Conservation (phyloP, 2,888 invertebrate species). For the Leptinotarsa rubiginosa region DNA sequence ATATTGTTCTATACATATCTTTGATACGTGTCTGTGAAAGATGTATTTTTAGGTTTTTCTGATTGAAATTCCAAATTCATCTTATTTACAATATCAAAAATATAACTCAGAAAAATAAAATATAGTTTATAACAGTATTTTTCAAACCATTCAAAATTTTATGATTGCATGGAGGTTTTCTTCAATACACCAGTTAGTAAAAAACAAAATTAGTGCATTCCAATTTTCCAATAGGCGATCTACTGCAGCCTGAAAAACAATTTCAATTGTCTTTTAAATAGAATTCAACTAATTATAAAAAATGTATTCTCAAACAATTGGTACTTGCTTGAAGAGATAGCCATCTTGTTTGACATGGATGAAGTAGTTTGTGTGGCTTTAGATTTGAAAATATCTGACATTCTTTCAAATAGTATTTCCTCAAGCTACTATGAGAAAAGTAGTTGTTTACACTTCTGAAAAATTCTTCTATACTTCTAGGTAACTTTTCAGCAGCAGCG, state of each 20-base stretch:
- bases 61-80: conserved; percentile 12
- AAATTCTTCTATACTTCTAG: conserved; percentile 31
- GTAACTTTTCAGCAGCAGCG: conserved; percentile 25
- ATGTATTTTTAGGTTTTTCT: conserved; percentile 25
- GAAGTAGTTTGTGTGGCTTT: conserved; percentile 32
- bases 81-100: conserved; percentile 19
- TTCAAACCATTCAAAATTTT: conserved; percentile 15
- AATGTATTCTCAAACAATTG: not conserved
- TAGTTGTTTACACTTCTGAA: conserved; percentile 30
- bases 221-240: conserved; percentile 24
- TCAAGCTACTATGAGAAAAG: conserved; percentile 31
- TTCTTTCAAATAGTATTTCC: conserved; percentile 23
- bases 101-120: conserved; percentile 23
- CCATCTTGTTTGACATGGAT: conserved; percentile 31
- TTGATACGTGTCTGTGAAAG: not conserved
- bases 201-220: conserved; percentile 24
- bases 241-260: conserved; percentile 26
- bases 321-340: conserved; percentile 24
- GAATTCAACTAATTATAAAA: not conserved
- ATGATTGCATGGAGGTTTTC: conserved; percentile 17
- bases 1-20: conserved; percentile 21
- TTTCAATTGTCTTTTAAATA: not conserved
- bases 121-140: conserved; percentile 27
- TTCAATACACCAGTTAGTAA: conserved; percentile 16
- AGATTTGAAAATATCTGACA: conserved; percentile 24